Evolutionary conservation across 2,113 vertebrate species (phyloP).

Genomic region (Myiopsitta monachus): DNA sequence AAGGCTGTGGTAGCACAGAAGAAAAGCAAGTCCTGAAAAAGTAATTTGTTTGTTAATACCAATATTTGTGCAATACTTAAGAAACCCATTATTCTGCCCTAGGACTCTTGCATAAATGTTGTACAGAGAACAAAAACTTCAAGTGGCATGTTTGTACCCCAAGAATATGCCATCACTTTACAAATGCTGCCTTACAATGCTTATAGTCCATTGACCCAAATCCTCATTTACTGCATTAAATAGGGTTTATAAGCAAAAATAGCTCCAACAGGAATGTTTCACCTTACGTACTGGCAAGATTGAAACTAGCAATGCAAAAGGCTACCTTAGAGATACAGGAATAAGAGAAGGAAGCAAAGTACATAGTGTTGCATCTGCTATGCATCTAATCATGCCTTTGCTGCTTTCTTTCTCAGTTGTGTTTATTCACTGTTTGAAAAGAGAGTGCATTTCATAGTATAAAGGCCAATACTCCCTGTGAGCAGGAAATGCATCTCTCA

Average conservation of each 20-base stretch:
- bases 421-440: neutral
- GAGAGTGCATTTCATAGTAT: neutral
- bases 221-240: constrained; percentile 10
- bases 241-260: neutral
- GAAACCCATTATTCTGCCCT: neutral
- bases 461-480: neutral
- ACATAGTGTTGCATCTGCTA: neutral
- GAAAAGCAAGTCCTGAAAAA: neutral
- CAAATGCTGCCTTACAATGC: neutral
- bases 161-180: neutral
- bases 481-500: neutral
- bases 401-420: neutral
- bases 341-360: neutral
- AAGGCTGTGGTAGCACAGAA: neutral
- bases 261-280: neutral
- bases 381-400: neutral
- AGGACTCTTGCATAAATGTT: neutral
- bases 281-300: neutral
- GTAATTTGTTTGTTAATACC: neutral
- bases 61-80: neutral
- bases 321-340: neutral
- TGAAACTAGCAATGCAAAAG: neutral
- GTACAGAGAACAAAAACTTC: neutral
- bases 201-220: neutral
- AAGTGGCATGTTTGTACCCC: neutral